Base-by-base conservation (phyloP, 53 echinoderm and acorn worm species). In the Hippasteria phrygiana region DNA sequence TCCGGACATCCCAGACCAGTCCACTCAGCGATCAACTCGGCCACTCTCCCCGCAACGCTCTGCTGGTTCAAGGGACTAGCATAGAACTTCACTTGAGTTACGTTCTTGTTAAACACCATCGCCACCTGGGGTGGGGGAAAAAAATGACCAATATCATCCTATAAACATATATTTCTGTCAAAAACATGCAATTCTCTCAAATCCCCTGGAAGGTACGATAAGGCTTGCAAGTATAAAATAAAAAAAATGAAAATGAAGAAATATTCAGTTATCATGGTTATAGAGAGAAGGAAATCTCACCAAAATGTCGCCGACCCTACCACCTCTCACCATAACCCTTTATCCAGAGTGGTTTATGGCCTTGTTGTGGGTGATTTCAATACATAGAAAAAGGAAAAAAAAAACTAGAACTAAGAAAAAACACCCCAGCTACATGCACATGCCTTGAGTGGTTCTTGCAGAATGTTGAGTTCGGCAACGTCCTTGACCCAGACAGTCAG, bases 31-130 rank as follows among this genome's bases (percentile, higher is more conserved):
- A 50, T 29, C 62, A 92, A 64, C 12, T 80, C 79, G 0, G 79
- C 63, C 47, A 88, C 64, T 39, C 74, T 45, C 12, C 74, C 75
- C 0, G 75, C 74, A 39, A 92, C 89, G 26, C 45, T 89, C 54
- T 55, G 66, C 36, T 83, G 73, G 84, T 92, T 80, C 18, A 75
- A 50, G 5, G 87, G 74, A 10, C 27, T 34, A 0, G 89, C 84
- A 35, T 92, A 89, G 55, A 92, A 38, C 55, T 89, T 75, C 16
- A 92, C 83, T 31, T 92, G 83, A n/a, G 92, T 92, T 1, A 92
- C 76, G 36, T 82, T 75, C 59, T 89, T 89, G 89, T 92, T 92
- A 89, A 73, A 92, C 40, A 92, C 20, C 89, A 87, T 89, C 2
- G 55, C 76, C 62, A 89, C 50, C 92, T 92, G 28, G 0, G 36